These are phyloP conservation scores for Phataginus tetradactyla DNA, from an alignment of 2,797 vertebrate genomes.

Conservation along the genomic window DNA sequence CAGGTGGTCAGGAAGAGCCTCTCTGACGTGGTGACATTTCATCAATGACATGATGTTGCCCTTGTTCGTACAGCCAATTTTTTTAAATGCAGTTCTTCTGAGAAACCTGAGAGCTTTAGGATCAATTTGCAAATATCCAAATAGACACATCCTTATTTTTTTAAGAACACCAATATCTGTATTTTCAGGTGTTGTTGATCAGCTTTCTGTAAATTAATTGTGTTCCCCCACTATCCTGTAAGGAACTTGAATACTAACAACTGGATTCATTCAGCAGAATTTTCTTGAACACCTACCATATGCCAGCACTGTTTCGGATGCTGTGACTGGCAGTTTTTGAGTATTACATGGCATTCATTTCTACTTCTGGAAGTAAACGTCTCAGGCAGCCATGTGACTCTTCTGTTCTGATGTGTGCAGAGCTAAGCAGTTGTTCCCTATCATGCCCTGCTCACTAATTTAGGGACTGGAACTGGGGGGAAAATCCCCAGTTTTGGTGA, in stretches of 20 bases:
- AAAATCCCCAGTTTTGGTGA: not conserved
- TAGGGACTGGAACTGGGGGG: not conserved
- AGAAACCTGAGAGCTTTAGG: constrained; percentile 11
- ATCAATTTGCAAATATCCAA: not conserved
- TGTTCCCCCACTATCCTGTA: not conserved
- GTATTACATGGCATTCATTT: not conserved
- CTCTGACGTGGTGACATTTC: not conserved
- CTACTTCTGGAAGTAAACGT: not conserved
- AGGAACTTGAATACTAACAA: constrained; percentile 9
- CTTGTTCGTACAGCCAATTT: not conserved
- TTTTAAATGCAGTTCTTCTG: not conserved
- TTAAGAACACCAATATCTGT: not conserved
- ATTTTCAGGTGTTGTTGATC: not conserved
- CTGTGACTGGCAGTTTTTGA: not conserved
- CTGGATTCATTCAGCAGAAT: not conserved
- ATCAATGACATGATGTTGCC: not conserved
- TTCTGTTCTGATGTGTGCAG: no score
- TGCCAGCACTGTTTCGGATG: not conserved
- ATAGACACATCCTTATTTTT: not conserved
- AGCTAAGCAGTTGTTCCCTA: not conserved
- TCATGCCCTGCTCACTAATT: not conserved
- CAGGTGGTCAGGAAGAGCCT: not conserved
- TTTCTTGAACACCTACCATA: not conserved
- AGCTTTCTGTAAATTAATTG: not conserved
- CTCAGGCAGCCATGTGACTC: not conserved